Conservation (phyloP, 2,797 vertebrate genomes). For the Limnodromus scolopaceus region DNA sequence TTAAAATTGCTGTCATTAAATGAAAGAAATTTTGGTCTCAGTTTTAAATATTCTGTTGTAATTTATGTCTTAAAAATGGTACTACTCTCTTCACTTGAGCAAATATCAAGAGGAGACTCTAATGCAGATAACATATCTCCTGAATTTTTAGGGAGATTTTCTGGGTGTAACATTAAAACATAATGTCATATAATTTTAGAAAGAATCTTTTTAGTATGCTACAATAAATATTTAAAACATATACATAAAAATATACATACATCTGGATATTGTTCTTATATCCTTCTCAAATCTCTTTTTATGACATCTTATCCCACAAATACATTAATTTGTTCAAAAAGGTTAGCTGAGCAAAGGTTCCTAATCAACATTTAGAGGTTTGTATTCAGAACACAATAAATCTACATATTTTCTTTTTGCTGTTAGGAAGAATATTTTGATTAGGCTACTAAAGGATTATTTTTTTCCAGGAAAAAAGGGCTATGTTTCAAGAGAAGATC, state of each 20-base stretch:
- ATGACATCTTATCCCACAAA: neutral
- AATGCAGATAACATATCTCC: neutral
- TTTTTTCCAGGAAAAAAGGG: rapidly evolving
- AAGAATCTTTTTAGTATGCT: neutral
- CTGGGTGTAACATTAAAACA: neutral
- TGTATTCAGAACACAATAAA: neutral
- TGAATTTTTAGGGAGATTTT: neutral
- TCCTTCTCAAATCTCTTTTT: neutral
- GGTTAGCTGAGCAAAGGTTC: neutral
- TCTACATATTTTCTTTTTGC: neutral
- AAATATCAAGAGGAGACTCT: neutral
- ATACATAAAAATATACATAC: neutral
- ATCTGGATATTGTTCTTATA: neutral
- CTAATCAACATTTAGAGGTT: neutral
- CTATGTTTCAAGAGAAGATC: neutral
- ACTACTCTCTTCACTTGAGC: neutral
- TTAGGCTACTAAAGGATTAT: neutral
- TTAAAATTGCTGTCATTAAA: neutral
- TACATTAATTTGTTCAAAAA: neutral
- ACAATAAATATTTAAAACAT: neutral
- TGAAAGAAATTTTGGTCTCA: neutral
- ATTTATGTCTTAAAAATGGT: neutral
- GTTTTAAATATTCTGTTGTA: neutral
- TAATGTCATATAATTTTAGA: neutral
- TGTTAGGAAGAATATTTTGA: neutral